Evolutionary conservation across 2,113 vertebrate genomes (phyloP), one percentile per base, ranked within the genome.

Genomic region (Scatophagus argus): DNA sequence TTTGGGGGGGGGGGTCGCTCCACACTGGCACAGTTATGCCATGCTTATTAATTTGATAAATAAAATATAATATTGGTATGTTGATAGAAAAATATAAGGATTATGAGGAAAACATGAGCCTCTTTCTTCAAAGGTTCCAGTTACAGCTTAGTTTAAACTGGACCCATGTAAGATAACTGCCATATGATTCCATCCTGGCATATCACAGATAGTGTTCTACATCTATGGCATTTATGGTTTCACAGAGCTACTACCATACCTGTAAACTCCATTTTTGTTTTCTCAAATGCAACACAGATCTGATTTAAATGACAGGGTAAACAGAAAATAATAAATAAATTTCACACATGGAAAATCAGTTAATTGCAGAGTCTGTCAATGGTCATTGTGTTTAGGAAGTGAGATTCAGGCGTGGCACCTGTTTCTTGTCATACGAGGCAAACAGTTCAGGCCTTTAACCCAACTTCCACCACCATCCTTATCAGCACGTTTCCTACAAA

Each of bases 401-500:
- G 59, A 49, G 31, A 80, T 77, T 72, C 39, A 66, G 55, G 23
- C 52, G n/a, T 31, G 68, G 80, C 85, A 88, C 87, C 85, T 88
- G 82, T 84, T 92, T 83, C 87, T 81, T 84, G 79, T 89, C 85
- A 87, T 47, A 73, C 0, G 3, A 68, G 68, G 51, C 74, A 72
- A 83, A 83, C 72, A 81, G 41, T 80, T 46, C 58, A 84, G 69
- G 75, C 85, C 79, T 91, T 87, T 90, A 90, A 82, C 73, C 85
- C 79, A 75, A 65, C 80, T 74, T 77, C 68, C 51, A 82, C 86
- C 63, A 58, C 83, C 67, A 81, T 92, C 88, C 89, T 92, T 91
- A 94, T 93, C 90, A 88, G 89, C 82, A 83, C 84, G 58, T 88
- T 91, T 87, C 88, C 91, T 90, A 92, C 92, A 96, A 97, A 64